Conservation (phyloP, 2,113 vertebrate genomes). For the Solenodon paradoxus region DNA sequence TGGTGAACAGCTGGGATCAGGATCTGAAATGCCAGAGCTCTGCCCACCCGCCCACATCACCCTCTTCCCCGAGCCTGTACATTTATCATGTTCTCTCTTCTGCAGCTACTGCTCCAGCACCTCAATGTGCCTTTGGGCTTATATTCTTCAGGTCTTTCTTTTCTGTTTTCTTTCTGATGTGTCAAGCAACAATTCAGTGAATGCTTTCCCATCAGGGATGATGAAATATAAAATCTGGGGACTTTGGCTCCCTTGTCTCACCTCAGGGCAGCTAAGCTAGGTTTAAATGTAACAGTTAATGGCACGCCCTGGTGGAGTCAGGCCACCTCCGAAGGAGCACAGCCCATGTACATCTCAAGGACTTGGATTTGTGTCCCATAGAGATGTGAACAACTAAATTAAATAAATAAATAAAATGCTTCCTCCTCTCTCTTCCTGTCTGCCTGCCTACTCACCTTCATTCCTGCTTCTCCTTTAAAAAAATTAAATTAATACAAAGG, state of each 20-base stretch:
- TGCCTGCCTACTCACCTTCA: too few species aligned
- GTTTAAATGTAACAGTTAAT: background rate
- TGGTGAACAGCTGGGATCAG: background rate
- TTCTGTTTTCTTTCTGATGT: background rate
- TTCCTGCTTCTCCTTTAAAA: too few species aligned
- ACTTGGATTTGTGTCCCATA: too few species aligned
- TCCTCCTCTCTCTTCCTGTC: too few species aligned
- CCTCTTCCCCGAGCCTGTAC: background rate
- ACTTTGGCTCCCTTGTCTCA: background rate
- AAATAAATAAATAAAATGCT: too few species aligned
- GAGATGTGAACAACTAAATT: too few species aligned
- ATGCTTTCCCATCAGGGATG: background rate
- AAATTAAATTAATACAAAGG: too few species aligned
- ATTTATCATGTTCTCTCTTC: background rate
- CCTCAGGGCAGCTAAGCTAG: background rate
- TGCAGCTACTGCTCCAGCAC: background rate
- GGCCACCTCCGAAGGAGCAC: too few species aligned
- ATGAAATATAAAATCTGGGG: background rate
- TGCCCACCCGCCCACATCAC: background rate
- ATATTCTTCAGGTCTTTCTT: background rate
- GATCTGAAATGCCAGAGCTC: background rate
- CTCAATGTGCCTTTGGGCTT: background rate
- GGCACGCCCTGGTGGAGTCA: too few species aligned
- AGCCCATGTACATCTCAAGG: too few species aligned
- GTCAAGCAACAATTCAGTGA: background rate